Evolutionary conservation across 2,797 vertebrate species (phyloP).

Genomic region (Pseudochirops corinnae): DNA sequence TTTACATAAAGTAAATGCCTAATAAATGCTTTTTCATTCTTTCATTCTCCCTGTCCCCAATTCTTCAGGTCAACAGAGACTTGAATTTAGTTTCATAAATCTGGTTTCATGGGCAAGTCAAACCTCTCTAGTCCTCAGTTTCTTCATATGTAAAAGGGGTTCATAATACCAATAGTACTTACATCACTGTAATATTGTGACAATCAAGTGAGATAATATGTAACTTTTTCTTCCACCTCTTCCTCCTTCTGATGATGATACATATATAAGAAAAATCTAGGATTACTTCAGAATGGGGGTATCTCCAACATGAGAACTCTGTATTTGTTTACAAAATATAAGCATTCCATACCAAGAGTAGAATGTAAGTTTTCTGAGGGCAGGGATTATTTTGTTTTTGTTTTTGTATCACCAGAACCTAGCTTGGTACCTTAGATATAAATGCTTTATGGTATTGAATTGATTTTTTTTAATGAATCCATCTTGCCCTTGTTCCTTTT

Average conservation of each 20-base stretch:
- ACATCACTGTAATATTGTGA: not conserved
- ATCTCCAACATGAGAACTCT: not conserved
- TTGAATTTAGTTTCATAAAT: not conserved
- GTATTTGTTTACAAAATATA: not conserved
- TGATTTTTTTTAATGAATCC: not conserved
- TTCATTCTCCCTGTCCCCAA: not conserved
- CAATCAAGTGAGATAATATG: not conserved
- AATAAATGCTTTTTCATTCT: not conserved
- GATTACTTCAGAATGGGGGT: not conserved
- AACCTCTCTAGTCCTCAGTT: not conserved
- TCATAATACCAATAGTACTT: not conserved
- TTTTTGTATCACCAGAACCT: not conserved
- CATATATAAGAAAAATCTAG: not conserved
- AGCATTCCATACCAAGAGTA: not conserved
- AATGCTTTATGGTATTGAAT: not conserved
- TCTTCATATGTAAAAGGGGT: not conserved
- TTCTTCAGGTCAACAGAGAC: not conserved
- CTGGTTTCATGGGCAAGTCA: not conserved
- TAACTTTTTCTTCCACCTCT: not conserved
- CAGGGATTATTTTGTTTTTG: not conserved
- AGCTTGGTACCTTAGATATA: not conserved
- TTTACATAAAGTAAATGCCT: not conserved
- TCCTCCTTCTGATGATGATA: not conserved
- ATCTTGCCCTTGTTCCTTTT: not conserved
- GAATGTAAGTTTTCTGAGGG: not conserved